Percentiles rank a stretch among this genome's conserved stretches.
phyloP scores from a whole-genome alignment of 2,888 invertebrate genomes.

The Lycocerus yunnanus region DNA sequence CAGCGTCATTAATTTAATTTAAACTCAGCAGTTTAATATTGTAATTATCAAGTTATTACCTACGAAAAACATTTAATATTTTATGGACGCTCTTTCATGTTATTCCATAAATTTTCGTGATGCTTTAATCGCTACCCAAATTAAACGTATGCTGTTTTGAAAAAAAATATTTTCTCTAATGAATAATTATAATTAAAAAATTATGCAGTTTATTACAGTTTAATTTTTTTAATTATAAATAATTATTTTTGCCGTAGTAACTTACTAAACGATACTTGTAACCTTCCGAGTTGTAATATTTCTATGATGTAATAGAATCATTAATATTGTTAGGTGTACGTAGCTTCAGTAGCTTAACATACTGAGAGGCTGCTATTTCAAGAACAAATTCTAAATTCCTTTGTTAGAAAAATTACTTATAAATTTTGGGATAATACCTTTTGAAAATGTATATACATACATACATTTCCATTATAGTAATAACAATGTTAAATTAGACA shows the following conservation, averaged over 20 bases:
- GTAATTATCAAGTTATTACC: neutral
- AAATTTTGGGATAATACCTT: too few relatives aligned
- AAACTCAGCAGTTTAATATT: neutral
- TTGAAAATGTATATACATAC: too few relatives aligned
- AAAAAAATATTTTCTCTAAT: neutral
- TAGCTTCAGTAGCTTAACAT: too few relatives aligned
- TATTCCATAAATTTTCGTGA: neutral
- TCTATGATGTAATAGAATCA: neutral
- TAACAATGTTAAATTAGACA: too few relatives aligned
- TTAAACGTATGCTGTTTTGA: neutral
- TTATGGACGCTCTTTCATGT: neutral
- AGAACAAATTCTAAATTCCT: too few relatives aligned
- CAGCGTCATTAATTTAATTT: neutral
- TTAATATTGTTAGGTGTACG: too few relatives aligned
- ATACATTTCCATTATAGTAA: too few relatives aligned
- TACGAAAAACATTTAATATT: neutral
- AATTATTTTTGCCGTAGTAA: neutral
- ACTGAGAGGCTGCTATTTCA: too few relatives aligned
- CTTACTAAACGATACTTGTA: neutral
- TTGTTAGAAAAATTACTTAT: too few relatives aligned
- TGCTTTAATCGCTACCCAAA: neutral
- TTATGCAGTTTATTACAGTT: neutral
- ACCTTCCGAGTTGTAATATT: neutral
- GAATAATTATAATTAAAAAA: neutral
- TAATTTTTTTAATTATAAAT: neutral